These are phyloP conservation scores for Antedon mediterranea DNA, from an alignment of 53 echinoderm and acorn worm species.

Conservation along the genomic window DNA sequence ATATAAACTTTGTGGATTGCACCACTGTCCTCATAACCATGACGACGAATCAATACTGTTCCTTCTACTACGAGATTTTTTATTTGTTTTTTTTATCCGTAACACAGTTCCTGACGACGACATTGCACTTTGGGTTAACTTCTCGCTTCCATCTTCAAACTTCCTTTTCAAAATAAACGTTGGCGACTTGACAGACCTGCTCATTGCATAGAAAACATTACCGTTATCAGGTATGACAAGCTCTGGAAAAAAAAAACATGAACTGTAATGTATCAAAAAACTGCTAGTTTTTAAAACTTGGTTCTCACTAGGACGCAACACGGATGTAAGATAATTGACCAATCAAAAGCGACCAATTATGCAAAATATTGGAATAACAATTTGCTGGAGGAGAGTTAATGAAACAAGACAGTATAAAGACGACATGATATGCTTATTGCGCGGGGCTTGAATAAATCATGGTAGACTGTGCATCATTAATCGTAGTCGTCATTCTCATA, in stretches of 20 bases:
- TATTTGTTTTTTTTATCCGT: neutral
- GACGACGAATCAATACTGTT: neutral
- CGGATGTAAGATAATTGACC: too few relatives aligned
- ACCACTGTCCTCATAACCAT: slow-evolving; percentile 1
- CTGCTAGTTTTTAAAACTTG: too few relatives aligned
- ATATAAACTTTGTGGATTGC: too few relatives aligned
- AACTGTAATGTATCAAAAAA: neutral
- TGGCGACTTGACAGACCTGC: slow-evolving; percentile 31
- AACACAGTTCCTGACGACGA: neutral
- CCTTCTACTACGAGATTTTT: neutral
- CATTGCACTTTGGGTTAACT: neutral
- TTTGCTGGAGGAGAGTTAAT: too few relatives aligned
- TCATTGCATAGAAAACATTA: slow-evolving; percentile 98
- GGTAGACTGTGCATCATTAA: too few relatives aligned
- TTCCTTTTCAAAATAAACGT: slow-evolving; percentile 41
- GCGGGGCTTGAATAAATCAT: too few relatives aligned
- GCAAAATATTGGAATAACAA: too few relatives aligned
- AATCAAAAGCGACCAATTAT: too few relatives aligned
- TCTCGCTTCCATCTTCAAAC: neutral
- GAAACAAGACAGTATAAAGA: too few relatives aligned
- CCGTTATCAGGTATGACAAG: slow-evolving; percentile 66
- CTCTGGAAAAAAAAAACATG: slow-evolving; percentile 24
- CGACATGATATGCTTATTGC: too few relatives aligned
- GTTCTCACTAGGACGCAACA: too few relatives aligned
- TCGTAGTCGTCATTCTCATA: too few relatives aligned